These are phyloP conservation scores for Vanessa tameamea DNA, from an alignment of 1,140 invertebrate species.

Conservation along the genomic window DNA sequence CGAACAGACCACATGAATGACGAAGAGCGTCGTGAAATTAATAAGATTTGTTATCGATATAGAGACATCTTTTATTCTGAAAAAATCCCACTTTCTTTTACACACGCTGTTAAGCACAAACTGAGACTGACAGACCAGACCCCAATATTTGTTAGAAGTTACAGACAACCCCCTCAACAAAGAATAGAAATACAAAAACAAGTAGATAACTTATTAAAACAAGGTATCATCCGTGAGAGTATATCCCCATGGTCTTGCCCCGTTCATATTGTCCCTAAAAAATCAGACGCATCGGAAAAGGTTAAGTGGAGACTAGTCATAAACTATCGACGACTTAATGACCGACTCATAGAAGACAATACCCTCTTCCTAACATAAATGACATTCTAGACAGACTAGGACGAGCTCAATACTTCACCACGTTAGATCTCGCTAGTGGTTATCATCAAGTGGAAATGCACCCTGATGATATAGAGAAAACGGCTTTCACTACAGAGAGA, in stretches of 20 bases:
- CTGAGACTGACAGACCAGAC: conserved; percentile 41
- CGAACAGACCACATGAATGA: conserved; percentile 13
- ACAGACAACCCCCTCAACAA: conserved; percentile 35
- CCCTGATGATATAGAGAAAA: conserved; percentile 1
- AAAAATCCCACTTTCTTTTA: conserved; percentile 46
- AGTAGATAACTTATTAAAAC: conserved; percentile 41
- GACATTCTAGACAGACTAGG: conserved; percentile 5
- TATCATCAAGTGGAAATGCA: conserved; percentile 8
- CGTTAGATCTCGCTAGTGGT: conserved; percentile 1
- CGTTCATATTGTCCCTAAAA: conserved; percentile 39
- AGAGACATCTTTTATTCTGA: conserved; percentile 46
- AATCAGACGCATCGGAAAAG: conserved; percentile 5
- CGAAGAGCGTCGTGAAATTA: conserved; percentile 10
- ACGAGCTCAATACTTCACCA: conserved; percentile 3
- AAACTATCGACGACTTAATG: conserved; percentile 5
- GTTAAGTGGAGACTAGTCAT: conserved; percentile 13
- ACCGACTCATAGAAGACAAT: conserved; percentile 4
- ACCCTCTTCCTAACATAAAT: conserved; percentile 2
- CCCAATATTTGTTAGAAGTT: conserved; percentile 37
- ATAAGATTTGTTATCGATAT: conserved; percentile 33
- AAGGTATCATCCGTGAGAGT: conserved; percentile 44
- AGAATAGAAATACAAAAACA: conserved; percentile 45
- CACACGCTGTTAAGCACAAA: conserved; percentile 47
- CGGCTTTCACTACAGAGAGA: conserved; percentile 5
- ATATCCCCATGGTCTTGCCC: conserved; percentile 43